Evolutionary conservation across 2,113 vertebrate species (phyloP), one percentile per base, ranked within the genome.

Genomic region (Cheirogaleus medius): DNA sequence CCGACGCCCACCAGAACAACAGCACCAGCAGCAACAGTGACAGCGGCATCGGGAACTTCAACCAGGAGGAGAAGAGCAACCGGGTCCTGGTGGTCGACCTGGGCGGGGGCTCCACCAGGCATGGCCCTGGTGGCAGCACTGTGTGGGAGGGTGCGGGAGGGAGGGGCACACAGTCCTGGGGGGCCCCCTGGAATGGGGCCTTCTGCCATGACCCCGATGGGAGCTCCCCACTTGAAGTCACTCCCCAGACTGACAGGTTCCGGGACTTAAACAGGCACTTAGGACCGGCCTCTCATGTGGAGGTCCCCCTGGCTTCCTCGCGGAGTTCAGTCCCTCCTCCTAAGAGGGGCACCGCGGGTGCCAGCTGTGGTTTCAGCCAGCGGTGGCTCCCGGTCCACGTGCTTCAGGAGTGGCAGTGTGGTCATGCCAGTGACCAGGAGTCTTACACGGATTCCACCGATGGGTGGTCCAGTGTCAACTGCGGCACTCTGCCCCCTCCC

Each of bases 11-110:
- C 82, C 99, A 99, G 98, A 99, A 99, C 97, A 99, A 99, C 78
- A 99, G 99, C 95, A 99, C 99, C 44, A 99, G 99, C 98, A 99
- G 99, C 97, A 99, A 99, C 98, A 99, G 99, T 2, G 99, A 99
- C 52, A 99, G 99, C 0, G 99, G 99, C 66, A 99, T 99, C 2
- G 99, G 99, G 8, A 99, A 99, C 95, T 99, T 99, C 98, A 98
- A 99, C 93, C 99, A 99, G 8, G 99, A 99, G 84, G 99, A 99
- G 95, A 99, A 99, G 95, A 99, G 96, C 97, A 99, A 99, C 97
- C 97, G 99, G 21, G 99, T 99, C 95, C 99, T 99, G 3, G 98
- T 99, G 66, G 99, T 99, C 1, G 99, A 99, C 97, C 98, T 99
- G 11, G 99, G 99, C 1, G 99, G 98, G 18, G 98, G 98, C 89